Evolutionary conservation across 1,140 invertebrate species (phyloP).

Genomic region (Pachyrhynchus sulphureomaculatus): DNA sequence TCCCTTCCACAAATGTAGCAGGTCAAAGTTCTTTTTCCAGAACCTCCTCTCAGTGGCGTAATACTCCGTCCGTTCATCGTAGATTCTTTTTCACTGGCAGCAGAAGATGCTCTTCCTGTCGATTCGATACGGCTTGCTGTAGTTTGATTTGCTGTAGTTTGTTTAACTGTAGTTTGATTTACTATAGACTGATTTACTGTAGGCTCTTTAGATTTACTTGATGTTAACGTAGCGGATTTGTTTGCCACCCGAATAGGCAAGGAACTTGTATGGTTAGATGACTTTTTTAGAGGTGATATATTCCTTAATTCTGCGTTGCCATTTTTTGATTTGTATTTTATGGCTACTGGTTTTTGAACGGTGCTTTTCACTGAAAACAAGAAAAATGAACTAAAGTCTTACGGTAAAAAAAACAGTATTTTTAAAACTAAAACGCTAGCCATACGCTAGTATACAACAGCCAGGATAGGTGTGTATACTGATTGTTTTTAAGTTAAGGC

Average conservation of each 20-base stretch:
- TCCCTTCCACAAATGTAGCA: conserved; percentile 79
- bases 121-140: neutral
- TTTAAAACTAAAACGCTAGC: too few species aligned
- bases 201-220: neutral
- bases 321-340: conserved; percentile 52
- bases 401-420: neutral
- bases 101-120: neutral
- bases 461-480: too few species aligned
- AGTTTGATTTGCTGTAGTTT: neutral
- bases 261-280: neutral
- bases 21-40: conserved; percentile 56
- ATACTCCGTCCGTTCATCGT: conserved; percentile 5
- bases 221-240: neutral
- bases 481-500: too few species aligned
- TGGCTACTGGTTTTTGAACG: conserved; percentile 57
- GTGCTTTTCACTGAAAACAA: conserved; percentile 47
- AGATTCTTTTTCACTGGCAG: neutral
- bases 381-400: neutral
- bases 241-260: neutral
- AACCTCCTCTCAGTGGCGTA: conserved; percentile 22
- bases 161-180: too few species aligned
- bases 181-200: too few species aligned
- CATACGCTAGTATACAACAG: too few species aligned
- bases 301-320: neutral
- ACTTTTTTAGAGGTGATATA: conserved; percentile 13